These are phyloP conservation scores for Drosophila yooni DNA, from an alignment of 2,888 invertebrate genomes.

Conservation along the genomic window DNA sequence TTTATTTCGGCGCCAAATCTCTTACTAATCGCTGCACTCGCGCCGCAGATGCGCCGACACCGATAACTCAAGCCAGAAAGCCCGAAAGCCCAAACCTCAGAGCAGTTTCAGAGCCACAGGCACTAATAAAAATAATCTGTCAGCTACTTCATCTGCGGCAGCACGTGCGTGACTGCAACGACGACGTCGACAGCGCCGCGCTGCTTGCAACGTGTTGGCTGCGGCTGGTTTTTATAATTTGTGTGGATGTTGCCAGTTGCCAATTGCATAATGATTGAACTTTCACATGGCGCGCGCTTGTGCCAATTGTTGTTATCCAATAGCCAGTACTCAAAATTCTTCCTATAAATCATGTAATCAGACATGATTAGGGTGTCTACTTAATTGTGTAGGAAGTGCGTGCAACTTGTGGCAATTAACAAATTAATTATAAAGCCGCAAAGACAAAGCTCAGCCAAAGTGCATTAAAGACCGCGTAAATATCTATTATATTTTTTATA, in stretches of 20 bases:
- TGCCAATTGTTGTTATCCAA: slow-evolving; percentile 50
- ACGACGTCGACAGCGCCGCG: slow-evolving; percentile 26
- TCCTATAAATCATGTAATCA: slow-evolving; percentile 70
- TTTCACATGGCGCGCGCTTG: slow-evolving; percentile 58
- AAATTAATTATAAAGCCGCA: slow-evolving; percentile 62
- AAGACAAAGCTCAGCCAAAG: slow-evolving; percentile 29
- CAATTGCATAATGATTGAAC: slow-evolving; percentile 65
- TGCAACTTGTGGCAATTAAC: slow-evolving; percentile 54
- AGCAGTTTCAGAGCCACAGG: slow-evolving; percentile 35
- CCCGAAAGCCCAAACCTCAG: slow-evolving; percentile 3
- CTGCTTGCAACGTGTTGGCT: slow-evolving; percentile 41
- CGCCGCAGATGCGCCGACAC: slow-evolving; percentile 42
- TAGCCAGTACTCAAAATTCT: slow-evolving; percentile 45
- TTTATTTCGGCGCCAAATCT: slow-evolving; percentile 51
- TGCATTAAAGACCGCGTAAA: slow-evolving; percentile 39
- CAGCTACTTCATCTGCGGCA: slow-evolving; percentile 67
- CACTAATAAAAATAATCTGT: slow-evolving; percentile 67
- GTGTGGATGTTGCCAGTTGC: slow-evolving; percentile 26
- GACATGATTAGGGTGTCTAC: slow-evolving; percentile 26
- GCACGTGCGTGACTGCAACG: slow-evolving; percentile 69
- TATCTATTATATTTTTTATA: slow-evolving; percentile 23
- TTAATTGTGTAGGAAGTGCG: slow-evolving; percentile 56
- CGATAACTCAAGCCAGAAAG: slow-evolving; percentile 47
- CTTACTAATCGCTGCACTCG: slow-evolving; percentile 40
- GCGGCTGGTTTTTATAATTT: slow-evolving; percentile 19